These are phyloP conservation scores for Phenganax stokvisi DNA, from an alignment of 92 coral and sea anemone species.

Conservation along the genomic window DNA sequence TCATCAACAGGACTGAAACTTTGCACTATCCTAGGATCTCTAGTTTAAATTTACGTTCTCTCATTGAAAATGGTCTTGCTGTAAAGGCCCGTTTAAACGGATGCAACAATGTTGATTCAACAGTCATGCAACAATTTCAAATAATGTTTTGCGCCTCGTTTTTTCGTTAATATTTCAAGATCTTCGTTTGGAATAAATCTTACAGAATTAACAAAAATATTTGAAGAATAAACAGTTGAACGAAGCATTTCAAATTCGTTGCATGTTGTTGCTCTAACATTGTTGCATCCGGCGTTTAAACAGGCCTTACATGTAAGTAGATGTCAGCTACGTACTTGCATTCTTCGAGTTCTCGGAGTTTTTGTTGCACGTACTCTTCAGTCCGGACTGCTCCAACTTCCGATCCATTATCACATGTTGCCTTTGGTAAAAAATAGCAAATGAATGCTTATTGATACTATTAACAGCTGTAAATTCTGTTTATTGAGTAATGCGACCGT, in stretches of 20 bases:
- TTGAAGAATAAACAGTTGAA: too few species aligned
- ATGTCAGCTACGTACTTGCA: constrained; percentile 15
- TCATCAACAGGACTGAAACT: too few species aligned
- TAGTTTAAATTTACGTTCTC: too few species aligned
- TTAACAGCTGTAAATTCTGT: not conserved
- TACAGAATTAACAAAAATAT: too few species aligned
- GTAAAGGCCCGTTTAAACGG: not conserved
- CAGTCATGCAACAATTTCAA: not conserved
- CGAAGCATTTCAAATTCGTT: not conserved
- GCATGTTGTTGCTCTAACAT: not conserved
- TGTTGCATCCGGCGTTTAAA: not conserved
- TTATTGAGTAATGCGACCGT: not conserved
- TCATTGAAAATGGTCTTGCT: too few species aligned
- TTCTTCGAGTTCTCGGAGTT: not conserved
- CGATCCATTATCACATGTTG: not conserved
- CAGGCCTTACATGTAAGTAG: too few species aligned
- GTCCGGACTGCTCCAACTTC: not conserved
- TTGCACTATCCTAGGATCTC: too few species aligned
- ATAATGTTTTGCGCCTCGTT: too few species aligned
- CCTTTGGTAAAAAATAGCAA: constrained; percentile 1
- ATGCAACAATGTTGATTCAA: not conserved
- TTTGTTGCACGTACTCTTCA: not conserved
- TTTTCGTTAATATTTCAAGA: not conserved
- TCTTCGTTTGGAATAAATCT: not conserved
- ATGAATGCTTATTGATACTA: not conserved